These are phyloP conservation scores for Drosophila nigricruria DNA, from an alignment of 2,888 invertebrate species.

Conservation along the genomic window DNA sequence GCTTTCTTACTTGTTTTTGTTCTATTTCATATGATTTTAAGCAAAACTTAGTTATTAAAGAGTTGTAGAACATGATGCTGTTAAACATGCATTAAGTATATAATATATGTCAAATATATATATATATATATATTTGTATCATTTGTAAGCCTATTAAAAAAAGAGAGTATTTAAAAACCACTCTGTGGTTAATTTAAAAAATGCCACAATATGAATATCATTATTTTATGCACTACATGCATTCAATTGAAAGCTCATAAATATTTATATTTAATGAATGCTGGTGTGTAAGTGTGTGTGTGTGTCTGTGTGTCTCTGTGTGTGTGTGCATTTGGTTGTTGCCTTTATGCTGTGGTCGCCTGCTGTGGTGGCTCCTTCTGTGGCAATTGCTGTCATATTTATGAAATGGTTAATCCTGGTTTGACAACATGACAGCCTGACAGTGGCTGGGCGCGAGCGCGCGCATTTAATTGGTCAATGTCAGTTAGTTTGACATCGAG, in stretches of 20 bases:
- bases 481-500: constrained; percentile 61
- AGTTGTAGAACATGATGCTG: background rate
- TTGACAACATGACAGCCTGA: constrained; percentile 58
- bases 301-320: constrained; percentile 3
- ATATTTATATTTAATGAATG: constrained; percentile 46
- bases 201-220: constrained; percentile 15
- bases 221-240: constrained; percentile 26
- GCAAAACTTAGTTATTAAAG: too few relatives aligned
- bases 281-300: background rate
- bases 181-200: constrained; percentile 32
- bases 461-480: constrained; percentile 71
- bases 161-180: constrained; percentile 15
- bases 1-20: too few relatives aligned
- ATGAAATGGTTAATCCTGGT: constrained; percentile 61
- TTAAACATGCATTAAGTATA: background rate
- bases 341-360: constrained; percentile 47
- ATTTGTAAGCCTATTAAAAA: background rate
- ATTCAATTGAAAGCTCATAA: constrained; percentile 44
- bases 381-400: constrained; percentile 54
- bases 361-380: constrained; percentile 49
- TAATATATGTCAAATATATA: background rate
- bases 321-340: constrained; percentile 21
- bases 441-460: constrained; percentile 29
- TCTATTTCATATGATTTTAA: too few relatives aligned
- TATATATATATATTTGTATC: too few relatives aligned